Percentiles rank a stretch among this genome's conserved stretches.
Evolutionary conservation across 64 coral and sea anemone genomes (phyloP).

Genomic region (Stichodactyla mertensii): DNA sequence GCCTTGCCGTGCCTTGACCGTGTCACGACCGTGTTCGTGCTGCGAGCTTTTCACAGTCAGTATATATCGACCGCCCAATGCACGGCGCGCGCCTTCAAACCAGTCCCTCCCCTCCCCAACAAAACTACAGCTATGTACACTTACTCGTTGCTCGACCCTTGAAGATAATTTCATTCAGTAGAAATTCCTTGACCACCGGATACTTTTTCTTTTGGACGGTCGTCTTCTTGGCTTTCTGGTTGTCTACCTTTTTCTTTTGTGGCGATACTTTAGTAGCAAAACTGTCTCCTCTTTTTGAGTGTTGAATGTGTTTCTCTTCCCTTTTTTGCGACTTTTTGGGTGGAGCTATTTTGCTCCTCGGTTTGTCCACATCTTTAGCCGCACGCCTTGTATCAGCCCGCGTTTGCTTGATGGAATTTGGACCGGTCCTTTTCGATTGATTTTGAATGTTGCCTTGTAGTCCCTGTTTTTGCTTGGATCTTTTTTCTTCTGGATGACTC

Average conservation of each 20-base stretch:
- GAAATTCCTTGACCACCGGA: constrained; percentile 4
- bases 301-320: too few species aligned
- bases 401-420: neutral
- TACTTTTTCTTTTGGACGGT: neutral
- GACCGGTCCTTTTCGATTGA: neutral
- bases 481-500: neutral
- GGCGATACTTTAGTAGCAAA: neutral
- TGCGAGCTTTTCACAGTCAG: too few species aligned
- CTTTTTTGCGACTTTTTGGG: neutral
- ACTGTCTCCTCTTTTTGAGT: neutral
- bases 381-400: neutral
- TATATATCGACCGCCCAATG: too few species aligned
- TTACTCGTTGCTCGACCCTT: constrained; percentile 17
- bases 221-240: neutral
- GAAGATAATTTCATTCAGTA: constrained; percentile 23
- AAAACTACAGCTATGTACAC: neutral
- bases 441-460: neutral
- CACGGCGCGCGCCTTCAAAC: neutral
- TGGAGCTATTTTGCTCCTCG: neutral
- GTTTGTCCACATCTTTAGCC: neutral
- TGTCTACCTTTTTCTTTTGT: neutral
- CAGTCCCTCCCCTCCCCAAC: neutral
- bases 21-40: too few species aligned
- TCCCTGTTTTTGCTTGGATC: neutral
- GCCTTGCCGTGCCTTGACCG: too few species aligned